Percentiles rank a stretch among this genome's conserved stretches.
Evolutionary conservation across 2,113 vertebrate genomes (phyloP).

Genomic region (Egretta garzetta): DNA sequence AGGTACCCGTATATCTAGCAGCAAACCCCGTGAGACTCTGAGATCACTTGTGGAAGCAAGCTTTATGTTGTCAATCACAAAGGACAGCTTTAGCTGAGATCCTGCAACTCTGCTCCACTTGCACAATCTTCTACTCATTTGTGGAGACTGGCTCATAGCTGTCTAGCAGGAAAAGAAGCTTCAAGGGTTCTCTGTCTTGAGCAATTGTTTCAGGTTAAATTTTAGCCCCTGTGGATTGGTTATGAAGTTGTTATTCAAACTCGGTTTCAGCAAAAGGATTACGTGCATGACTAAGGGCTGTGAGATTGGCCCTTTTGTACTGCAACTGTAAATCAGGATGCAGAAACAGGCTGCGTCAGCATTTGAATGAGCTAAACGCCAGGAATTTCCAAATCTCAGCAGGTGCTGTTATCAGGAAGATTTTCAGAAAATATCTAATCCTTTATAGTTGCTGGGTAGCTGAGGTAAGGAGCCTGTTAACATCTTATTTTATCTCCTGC

Average conservation of each 20-base stretch:
- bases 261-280: not conserved
- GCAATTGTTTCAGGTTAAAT: not conserved
- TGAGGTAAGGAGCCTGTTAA: conserved; percentile 14
- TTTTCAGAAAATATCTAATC: conserved; percentile 33
- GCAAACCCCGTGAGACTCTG: not conserved
- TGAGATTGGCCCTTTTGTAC: not conserved
- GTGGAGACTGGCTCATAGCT: not conserved
- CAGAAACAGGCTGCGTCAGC: not conserved
- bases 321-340: not conserved
- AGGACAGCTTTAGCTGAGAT: not conserved
- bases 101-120: not conserved
- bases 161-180: not conserved
- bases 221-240: not conserved
- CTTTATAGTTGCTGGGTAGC: conserved; percentile 3
- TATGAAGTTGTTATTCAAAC: not conserved
- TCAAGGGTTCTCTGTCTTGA: not conserved
- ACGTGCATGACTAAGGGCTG: not conserved
- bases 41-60: not conserved
- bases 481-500: conserved; percentile 27
- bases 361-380: conserved; percentile 2
- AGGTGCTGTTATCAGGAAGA: conserved; percentile 22
- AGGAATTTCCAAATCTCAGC: conserved; percentile 30
- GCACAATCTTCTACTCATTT: not conserved
- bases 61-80: not conserved
- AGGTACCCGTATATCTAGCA: not conserved